Base-by-base conservation (phyloP, 2,888 invertebrate species). In the Portevinia maculata region DNA sequence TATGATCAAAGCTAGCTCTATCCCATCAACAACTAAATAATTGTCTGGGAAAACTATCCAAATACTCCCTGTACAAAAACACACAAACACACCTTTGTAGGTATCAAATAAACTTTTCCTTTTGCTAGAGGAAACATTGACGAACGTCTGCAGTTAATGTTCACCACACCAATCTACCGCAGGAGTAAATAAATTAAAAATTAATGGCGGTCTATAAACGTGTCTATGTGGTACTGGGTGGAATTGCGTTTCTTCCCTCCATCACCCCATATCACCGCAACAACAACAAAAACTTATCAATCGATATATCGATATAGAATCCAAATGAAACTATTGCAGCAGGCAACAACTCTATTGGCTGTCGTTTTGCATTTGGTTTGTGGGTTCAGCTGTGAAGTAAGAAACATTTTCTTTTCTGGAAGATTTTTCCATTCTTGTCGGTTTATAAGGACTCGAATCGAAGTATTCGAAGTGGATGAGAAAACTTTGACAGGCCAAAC, bases 171-270 rank as follows among this genome's bases (percentile, higher is more conserved):
- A 69, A 75, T 81, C 64, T 53, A 70, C 81, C 81, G 70, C 81
- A 81, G 75, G 65, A 81, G 81, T 81, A 81, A 75, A 81, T 81
- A 81, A 81, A 81, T 81, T 81, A 81, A 81, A 81, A 75, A 81
- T 81, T 75, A 75, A 81, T 81, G 75, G 50, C 65, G 75, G 75
- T 81, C 65, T 60, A 70, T 71, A 81, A 17, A 28, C 13, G n/a
- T 21, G 32, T 28, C 8, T 17, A 19, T 1, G 9, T n/a, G n/a
- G n/a, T n/a, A n/a, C n/a, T 17, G 17, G 17, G 41, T 15, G 17
- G 41, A 15, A 17, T n/a, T 34, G 3, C 11, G 34, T 7, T 9
- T 9, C 34, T 3, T 11, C 32, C 32, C 9, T 11, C 34, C 34
- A 8, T 11, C 34, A n/a, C n/a, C n/a, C n/a, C n/a, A n/a, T n/a